Percentiles rank a stretch among this genome's conserved stretches.
phyloP scores from a whole-genome alignment of 1,140 invertebrate genomes.

The Pachypeltis micranthus region DNA sequence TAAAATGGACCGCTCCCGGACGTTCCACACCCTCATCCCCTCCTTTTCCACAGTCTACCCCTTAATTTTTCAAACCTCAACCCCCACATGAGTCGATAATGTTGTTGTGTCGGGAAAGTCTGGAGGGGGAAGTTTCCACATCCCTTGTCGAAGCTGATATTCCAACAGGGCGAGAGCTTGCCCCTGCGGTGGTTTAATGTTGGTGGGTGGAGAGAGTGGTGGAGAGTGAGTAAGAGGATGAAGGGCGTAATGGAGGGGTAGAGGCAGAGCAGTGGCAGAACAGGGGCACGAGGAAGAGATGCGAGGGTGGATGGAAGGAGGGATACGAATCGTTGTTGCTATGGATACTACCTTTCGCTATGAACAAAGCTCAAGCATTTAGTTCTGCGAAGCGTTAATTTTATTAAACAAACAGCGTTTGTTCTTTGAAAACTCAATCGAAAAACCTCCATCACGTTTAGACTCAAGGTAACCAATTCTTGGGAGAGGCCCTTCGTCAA shows the following conservation, averaged over 20 bases:
- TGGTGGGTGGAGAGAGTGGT: too few species aligned
- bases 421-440: neutral
- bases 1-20: too few species aligned
- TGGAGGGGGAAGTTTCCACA: neutral
- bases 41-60: too few species aligned
- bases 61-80: constrained; percentile 5
- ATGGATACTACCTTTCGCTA: constrained; percentile 7
- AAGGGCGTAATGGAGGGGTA: too few species aligned
- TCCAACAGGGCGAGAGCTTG: neutral
- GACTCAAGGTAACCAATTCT: too few species aligned
- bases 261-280: neutral
- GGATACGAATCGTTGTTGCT: constrained; percentile 2
- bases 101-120: neutral
- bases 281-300: neutral
- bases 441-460: too few species aligned
- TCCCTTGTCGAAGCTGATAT: constrained; percentile 9
- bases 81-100: constrained; percentile 8
- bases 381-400: constrained; percentile 2
- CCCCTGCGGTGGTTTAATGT: neutral
- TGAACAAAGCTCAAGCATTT: constrained; percentile 3
- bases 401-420: neutral
- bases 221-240: too few species aligned
- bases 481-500: too few species aligned
- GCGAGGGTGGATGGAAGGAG: neutral
- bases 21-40: too few species aligned